Base-by-base conservation (phyloP, 2,797 vertebrate genomes). In the Halcyon leucocephala region DNA sequence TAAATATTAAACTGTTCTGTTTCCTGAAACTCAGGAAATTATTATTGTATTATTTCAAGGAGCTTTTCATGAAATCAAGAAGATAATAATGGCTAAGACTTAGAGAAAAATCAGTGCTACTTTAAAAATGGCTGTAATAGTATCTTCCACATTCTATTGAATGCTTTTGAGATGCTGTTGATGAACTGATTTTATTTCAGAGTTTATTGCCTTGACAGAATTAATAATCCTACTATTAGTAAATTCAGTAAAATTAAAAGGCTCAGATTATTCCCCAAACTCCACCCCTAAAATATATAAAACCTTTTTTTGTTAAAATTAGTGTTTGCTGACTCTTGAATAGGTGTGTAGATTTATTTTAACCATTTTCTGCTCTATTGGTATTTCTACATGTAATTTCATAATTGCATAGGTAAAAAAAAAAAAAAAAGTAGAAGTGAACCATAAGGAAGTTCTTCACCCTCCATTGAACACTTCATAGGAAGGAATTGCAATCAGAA, bases 131-230 rank as follows among this genome's bases (percentile, higher is more conserved):
- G 58, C 8, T 55, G 4, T 33, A 70, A 66, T 51, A 49, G 5
- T 70, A 64, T 64, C 73, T 87, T 84, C 37, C 26, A n/a, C 26
- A 39, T 94, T 93, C 13, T 77, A 13, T 5, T 83, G 65, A 93
- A 88, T 93, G 54, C 37, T 94, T 95, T 85, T 65, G 48, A 87
- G 67, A 86, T 82, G 12, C 14, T 77, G 37, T 28, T 94, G 77
- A 72, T 89, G 17, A 89, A 66, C 55, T 55, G 39, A 78, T 92
- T 95, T 90, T 96, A 86, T 94, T 96, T 91, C 48, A 73, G 41
- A 73, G 42, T 82, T 79, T 86, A 84, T 91, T 88, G 57, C 33
- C 67, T 82, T 95, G 84, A 90, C 61, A 95, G 46, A 89, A 93
- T 86, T 82, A 73, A 93, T 95, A 89, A 78, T 67, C 31, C 21